Base-by-base conservation (phyloP, 2,113 vertebrate species). In the Nesogale talazaci region DNA sequence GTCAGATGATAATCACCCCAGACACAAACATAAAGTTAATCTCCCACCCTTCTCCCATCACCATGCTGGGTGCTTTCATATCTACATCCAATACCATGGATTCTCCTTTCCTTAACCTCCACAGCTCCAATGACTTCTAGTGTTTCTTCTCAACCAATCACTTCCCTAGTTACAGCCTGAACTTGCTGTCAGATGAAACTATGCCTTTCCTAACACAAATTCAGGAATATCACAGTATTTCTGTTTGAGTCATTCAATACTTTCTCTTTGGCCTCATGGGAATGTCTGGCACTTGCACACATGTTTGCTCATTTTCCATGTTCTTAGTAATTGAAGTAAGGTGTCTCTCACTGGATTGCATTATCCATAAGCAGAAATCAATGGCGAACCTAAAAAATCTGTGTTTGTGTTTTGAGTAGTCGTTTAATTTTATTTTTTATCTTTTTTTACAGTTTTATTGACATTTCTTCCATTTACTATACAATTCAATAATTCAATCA, bases 191-290 rank as follows among this genome's bases (percentile, higher is more conserved):
- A 46, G 5, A 46, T 46, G 42, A 40, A 75, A 88, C 14, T 88
- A 3, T 76, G 67, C 17, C 29, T 95, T 61, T 94, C 67, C 74
- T 84, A 56, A 86, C 29, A 69, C 36, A 83, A 80, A 63, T 76
- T 89, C 36, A 77, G 70, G 65, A 92, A 92, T 34, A 72, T 65
- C 6, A 16, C 77, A 0, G 42, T n/a, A 4, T 46, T 42, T 5
- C 34, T 40, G 85, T 72, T 2, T 61, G 0, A 59, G 31, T 23
- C 86, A n/a, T 67, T 69, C 6, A 56, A 27, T 8, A 15, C 2
- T 85, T 90, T 31, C 72, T 34, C 40, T 78, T 72, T 79, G 77
- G 10, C 17, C 40, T 90, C 23, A 40, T 74, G 74, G 22, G 63
- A 12, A 36, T 75, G 56, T 40, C 42, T 20, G 3, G 11, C 79